Conservation (phyloP, 2,888 invertebrate species). For the Himalopsyche japonica region DNA sequence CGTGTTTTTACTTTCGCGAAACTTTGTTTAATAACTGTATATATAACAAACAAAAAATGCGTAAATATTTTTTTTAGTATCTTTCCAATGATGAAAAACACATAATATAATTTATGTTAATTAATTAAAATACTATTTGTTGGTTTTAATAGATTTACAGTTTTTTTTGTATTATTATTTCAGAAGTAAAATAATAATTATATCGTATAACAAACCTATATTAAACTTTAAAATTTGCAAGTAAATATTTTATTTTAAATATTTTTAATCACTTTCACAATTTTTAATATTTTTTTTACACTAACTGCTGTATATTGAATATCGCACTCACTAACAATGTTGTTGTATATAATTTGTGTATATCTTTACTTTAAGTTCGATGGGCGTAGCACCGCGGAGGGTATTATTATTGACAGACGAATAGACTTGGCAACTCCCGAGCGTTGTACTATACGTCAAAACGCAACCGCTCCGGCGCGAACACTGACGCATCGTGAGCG, state of each 20-base stretch:
- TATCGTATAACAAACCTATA: background rate
- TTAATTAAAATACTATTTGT: too few species aligned
- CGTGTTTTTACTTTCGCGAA: too few species aligned
- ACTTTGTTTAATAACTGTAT: too few species aligned
- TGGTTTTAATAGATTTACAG: too few species aligned
- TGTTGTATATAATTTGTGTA: background rate
- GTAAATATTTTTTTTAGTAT: too few species aligned
- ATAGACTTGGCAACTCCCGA: background rate
- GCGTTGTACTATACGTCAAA: background rate
- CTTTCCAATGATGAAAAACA: too few species aligned
- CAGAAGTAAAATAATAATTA: too few species aligned
- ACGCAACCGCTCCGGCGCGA: background rate
- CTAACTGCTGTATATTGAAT: background rate
- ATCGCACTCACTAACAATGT: background rate
- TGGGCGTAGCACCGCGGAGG: background rate
- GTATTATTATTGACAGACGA: slow-evolving; percentile 1
- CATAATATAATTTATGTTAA: too few species aligned
- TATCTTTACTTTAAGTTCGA: background rate
- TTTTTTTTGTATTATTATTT: too few species aligned
- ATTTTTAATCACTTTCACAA: background rate
- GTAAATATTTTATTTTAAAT: background rate
- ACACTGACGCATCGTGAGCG: background rate
- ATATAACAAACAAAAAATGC: too few species aligned
- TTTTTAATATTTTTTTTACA: background rate
- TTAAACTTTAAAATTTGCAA: background rate